Base-by-base conservation (phyloP, 2,113 vertebrate species). In the Andinoacara biseriatus region DNA sequence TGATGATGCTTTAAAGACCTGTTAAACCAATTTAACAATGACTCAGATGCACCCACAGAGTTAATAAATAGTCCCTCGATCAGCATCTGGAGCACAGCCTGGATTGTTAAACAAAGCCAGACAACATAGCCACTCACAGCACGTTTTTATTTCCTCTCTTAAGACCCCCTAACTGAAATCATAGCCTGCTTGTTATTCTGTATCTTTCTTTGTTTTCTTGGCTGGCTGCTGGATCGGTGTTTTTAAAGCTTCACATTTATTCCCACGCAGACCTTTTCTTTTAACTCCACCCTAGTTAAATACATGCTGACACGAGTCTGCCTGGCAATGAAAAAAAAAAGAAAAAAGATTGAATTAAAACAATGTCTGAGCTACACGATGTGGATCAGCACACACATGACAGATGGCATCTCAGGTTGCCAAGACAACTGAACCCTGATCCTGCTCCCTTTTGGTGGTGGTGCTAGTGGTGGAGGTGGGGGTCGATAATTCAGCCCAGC, bases 401-500 rank as follows among this genome's bases (percentile, higher is more conserved):
- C 93, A 90, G 93, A 94, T 94, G 95, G 91, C 90, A 92, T 95
- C 72, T 92, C 92, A 86, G 93, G 95, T 97, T 95, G 82, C 94
- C 94, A 57, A 89, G 94, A 94, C 94, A 95, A 96, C 95, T 89
- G 74, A 91, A 95, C 92, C 91, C 91, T 94, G 88, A 87, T 58
- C 86, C 72, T 58, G 52, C 52, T 84, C 74, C 85, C 62, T 86
- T 83, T 85, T 80, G 63, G 76, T 74, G 89, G 60, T 4, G 80
- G 33, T 18, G 81, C 8, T 18, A 78, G 61, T 31, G 78, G 20
- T 18, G 62, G 74, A 62, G 49, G 59, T 58, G 74, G 89, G 86
- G 76, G 72, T 82, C 11, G 77, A 89, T 93, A 89, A 92, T 91
- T 86, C 91, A 82, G 85, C 86, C 78, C 75, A 40, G 82, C 85